Percentiles rank a stretch among this genome's conserved stretches.
phyloP scores from a whole-genome alignment of 2,888 invertebrate species.

The Agonopterix arenella region DNA sequence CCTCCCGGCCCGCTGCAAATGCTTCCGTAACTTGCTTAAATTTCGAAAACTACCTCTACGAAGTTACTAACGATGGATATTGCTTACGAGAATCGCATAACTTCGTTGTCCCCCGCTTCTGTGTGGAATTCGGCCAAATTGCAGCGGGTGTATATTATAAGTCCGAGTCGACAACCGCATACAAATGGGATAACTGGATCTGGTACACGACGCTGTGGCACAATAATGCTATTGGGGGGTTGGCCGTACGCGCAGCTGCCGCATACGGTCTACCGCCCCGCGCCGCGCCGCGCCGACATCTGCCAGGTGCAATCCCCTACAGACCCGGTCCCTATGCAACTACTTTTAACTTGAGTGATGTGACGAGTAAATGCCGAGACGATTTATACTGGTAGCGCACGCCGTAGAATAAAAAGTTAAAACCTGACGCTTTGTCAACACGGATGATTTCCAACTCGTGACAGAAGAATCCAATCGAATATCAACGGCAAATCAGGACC shows the following conservation, averaged over 20 bases:
- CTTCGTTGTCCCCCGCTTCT: slow-evolving; percentile 6
- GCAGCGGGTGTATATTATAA: slow-evolving; percentile 3
- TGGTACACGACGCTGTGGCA: slow-evolving; percentile 10
- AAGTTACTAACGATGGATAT: slow-evolving; percentile 1
- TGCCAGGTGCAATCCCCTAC: slow-evolving; percentile 25
- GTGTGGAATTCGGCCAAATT: slow-evolving; percentile 24
- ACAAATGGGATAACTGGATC: slow-evolving; percentile 6
- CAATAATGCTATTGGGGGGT: slow-evolving; percentile 10
- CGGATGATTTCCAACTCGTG: neutral
- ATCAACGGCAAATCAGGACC: slow-evolving; percentile 9
- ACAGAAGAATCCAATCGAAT: slow-evolving; percentile 21
- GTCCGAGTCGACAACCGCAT: slow-evolving; percentile 3
- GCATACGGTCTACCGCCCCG: neutral
- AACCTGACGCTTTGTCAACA: slow-evolving; percentile 2
- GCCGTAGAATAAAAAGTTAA: neutral
- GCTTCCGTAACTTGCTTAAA: slow-evolving; percentile 1
- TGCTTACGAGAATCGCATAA: slow-evolving; percentile 5
- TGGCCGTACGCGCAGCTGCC: slow-evolving; percentile 43
- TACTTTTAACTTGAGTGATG: too few species aligned
- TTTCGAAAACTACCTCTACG: slow-evolving; percentile 8
- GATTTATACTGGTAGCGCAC: neutral
- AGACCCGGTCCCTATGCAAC: neutral
- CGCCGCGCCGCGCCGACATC: slow-evolving; percentile 15
- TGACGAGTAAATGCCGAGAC: neutral
- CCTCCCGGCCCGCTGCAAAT: slow-evolving; percentile 3